Percentiles rank a stretch among this genome's conserved stretches.
These are phyloP conservation scores for Athetis lepigone DNA, from an alignment of 2,888 invertebrate genomes.

Conservation along the genomic window DNA sequence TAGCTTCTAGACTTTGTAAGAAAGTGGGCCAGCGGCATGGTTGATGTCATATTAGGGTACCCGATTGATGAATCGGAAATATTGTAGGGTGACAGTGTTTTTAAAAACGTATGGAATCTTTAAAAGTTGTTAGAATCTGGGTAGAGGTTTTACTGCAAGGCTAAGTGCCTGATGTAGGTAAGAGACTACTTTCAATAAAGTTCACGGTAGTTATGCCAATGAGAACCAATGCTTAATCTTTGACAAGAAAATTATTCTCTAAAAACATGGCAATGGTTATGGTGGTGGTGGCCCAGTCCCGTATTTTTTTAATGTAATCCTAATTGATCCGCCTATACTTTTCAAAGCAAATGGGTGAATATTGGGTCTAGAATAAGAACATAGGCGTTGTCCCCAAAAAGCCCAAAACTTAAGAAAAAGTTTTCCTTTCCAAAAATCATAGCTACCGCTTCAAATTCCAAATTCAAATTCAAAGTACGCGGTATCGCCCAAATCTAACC, in stretches of 20 bases:
- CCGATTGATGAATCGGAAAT: conserved; percentile 31
- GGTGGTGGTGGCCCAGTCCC: too few relatives aligned
- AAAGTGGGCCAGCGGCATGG: conserved; percentile 45
- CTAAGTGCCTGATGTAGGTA: neutral
- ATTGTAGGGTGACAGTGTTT: conserved; percentile 22
- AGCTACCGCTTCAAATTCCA: conserved; percentile 38
- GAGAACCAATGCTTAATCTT: too few relatives aligned
- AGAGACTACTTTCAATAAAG: neutral
- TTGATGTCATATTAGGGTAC: conserved; percentile 56
- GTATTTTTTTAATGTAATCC: too few relatives aligned
- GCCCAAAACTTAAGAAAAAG: neutral
- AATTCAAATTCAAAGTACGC: conserved; percentile 53
- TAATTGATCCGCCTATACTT: too few relatives aligned
- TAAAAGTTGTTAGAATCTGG: neutral
- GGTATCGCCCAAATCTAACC: conserved; percentile 58
- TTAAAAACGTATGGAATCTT: neutral
- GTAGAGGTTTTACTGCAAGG: neutral
- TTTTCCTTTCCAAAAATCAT: conserved; percentile 17
- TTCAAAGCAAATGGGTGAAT: too few relatives aligned
- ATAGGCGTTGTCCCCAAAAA: too few relatives aligned
- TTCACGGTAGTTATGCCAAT: too few relatives aligned
- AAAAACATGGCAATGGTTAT: too few relatives aligned
- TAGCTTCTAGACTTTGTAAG: conserved; percentile 51
- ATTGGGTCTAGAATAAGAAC: too few relatives aligned
- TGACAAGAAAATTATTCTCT: too few relatives aligned